Percentiles rank a stretch among this genome's conserved stretches.
Conservation (phyloP, 2,888 invertebrate species). For the Ophion costatus region DNA sequence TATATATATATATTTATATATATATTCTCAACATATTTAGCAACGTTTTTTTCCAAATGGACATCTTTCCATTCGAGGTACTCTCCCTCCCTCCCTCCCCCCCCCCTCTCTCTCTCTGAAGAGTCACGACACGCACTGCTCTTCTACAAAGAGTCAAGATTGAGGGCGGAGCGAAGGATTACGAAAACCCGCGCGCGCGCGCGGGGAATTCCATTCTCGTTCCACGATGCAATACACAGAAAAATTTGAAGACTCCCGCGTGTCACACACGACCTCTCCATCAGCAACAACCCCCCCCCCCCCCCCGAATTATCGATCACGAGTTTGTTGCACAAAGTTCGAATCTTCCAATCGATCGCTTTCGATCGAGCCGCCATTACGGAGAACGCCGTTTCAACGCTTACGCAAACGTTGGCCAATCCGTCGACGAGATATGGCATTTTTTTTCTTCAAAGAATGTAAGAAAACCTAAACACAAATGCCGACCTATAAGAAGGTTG, state of each 20-base stretch:
- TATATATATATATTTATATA: no score
- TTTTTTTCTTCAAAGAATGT: no score
- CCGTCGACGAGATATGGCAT: neutral
- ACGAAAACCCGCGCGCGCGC: neutral
- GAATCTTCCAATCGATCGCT: neutral
- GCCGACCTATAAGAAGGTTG: no score
- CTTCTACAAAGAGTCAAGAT: neutral
- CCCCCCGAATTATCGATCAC: neutral
- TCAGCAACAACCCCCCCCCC: no score
- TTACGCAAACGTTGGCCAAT: neutral
- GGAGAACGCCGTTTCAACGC: neutral
- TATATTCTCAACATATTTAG: neutral
- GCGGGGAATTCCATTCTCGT: slow-evolving; percentile 3
- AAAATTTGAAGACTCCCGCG: neutral
- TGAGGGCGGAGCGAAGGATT: neutral
- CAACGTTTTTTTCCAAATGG: neutral
- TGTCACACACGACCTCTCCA: neutral
- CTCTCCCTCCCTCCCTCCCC: neutral
- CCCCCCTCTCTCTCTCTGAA: neutral
- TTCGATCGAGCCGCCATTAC: neutral
- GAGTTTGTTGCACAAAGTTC: no score
- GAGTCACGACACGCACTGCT: neutral
- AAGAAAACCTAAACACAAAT: no score
- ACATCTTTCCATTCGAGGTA: neutral
- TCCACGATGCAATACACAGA: neutral